These are phyloP conservation scores for Picathartes gymnocephalus DNA, from an alignment of 2,113 vertebrate species.

Conservation along the genomic window DNA sequence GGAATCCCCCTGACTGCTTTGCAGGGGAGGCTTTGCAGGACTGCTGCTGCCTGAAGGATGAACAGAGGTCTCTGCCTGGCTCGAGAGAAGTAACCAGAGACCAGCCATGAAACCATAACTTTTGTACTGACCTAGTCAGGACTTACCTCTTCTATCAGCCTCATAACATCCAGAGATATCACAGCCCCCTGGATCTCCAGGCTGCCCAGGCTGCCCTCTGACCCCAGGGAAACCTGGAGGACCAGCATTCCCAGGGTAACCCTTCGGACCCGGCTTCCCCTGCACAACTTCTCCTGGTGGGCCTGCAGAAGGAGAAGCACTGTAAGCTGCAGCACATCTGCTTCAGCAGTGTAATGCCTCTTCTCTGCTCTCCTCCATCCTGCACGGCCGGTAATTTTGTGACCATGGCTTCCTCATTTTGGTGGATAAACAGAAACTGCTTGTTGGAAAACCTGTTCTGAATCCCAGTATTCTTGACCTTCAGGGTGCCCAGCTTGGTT, in stretches of 20 bases:
- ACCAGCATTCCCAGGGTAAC: conserved; percentile 73
- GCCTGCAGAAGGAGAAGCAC: conserved; percentile 65
- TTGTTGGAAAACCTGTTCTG: not conserved
- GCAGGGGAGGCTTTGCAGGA: not conserved
- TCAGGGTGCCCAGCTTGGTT: not conserved
- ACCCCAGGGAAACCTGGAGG: conserved; percentile 68
- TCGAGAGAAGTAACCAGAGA: not conserved
- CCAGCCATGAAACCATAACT: not conserved
- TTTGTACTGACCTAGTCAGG: not conserved
- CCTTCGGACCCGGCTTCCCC: conserved; percentile 73
- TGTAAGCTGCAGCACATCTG: not conserved
- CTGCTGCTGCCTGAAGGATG: not conserved
- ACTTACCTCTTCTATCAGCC: conserved; percentile 42
- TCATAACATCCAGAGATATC: conserved; percentile 77
- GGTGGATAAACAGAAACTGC: not conserved
- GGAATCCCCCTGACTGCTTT: not conserved
- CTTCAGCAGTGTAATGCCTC: not conserved
- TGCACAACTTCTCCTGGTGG: conserved; percentile 75
- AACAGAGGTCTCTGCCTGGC: not conserved
- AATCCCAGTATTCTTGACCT: not conserved
- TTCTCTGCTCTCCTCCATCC: not conserved
- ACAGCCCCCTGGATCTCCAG: conserved; percentile 78
- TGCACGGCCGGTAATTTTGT: not conserved
- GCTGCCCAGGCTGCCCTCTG: conserved; percentile 75
- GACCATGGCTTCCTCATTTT: not conserved